Base-by-base conservation (phyloP, 2,797 vertebrate species). In the Vespertilio murinus region DNA sequence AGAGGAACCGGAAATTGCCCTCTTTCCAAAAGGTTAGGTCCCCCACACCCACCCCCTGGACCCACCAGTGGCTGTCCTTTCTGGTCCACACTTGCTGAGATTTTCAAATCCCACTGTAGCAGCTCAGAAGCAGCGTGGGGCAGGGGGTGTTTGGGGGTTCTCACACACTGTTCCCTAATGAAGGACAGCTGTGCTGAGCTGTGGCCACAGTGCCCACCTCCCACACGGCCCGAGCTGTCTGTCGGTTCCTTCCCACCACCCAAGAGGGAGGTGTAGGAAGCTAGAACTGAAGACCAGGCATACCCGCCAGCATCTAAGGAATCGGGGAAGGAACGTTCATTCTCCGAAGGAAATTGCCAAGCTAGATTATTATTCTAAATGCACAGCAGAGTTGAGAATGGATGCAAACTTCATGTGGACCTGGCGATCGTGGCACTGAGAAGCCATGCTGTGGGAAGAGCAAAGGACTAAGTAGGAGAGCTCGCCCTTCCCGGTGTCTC, bases 261-360 rank as follows among this genome's bases (percentile, higher is more conserved):
- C 33, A 65, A 11, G 47, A 87, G 49, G 82, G 91, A 89, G 71
- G 22, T 88, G 64, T 91, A 70, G 70, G 92, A 65, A 84, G 65
- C 91, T 16, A 16, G 54, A 61, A 42, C 40, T 14, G 45, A 90
- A 70, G 65, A 65, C 61, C 13, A n/a, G 52, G 70, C 69, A 85
- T 10, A 45, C 42, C 35, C 23, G 20, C 33, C 84, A 25, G 38
- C 5, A 2, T 35, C 38, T 6, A 14, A 33, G 25, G 28, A 45
- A n/a, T 28, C 78, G 3, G 28, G 25, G 47, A 74, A 65, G 86
- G 56, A 59, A 69, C 25, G 38, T n/a, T 33, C 18, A 42, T 4
- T 71, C 75, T 90, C 65, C 3, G 3, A 49, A 89, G 35, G 30
- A 73, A 80, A 77, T 52, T 54, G 14, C 38, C 25, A 78, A 69